phyloP scores from a whole-genome alignment of 2,888 invertebrate genomes.

The Leptura quadrifasciata region DNA sequence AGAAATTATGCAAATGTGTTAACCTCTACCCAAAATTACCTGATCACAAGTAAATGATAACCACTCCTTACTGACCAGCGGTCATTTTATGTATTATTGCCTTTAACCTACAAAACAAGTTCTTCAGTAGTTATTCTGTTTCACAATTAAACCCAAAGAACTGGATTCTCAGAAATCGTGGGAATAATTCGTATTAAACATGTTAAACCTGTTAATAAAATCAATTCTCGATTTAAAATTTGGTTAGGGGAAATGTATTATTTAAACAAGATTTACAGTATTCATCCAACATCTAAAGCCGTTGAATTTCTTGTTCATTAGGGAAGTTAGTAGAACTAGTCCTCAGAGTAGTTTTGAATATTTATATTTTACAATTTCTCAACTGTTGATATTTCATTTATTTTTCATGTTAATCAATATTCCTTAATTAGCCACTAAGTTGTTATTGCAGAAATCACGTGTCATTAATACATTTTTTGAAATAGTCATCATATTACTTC shows the following conservation, averaged over 20 bases:
- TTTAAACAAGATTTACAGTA: slow-evolving; percentile 19
- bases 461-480: no score
- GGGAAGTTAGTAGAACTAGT: not conserved
- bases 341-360: not conserved
- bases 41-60: not conserved
- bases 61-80: slow-evolving; percentile 33
- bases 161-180: slow-evolving; percentile 25
- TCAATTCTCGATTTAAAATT: slow-evolving; percentile 6
- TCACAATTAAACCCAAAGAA: not conserved
- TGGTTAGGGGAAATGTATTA: slow-evolving; percentile 10
- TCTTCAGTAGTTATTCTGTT: not conserved
- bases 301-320: not conserved
- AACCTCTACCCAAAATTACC: not conserved
- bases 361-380: not conserved
- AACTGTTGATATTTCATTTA: no score
- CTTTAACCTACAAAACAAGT: slow-evolving; percentile 25
- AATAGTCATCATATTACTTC: no score
- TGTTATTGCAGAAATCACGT: no score
- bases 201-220: slow-evolving; percentile 26
- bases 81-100: slow-evolving; percentile 41
- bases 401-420: no score
- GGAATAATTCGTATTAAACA: slow-evolving; percentile 27
- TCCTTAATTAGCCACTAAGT: no score
- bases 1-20: no score
- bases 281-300: slow-evolving; percentile 7